phyloP scores from a whole-genome alignment of 2,888 invertebrate genomes.

The Pocota personata region DNA sequence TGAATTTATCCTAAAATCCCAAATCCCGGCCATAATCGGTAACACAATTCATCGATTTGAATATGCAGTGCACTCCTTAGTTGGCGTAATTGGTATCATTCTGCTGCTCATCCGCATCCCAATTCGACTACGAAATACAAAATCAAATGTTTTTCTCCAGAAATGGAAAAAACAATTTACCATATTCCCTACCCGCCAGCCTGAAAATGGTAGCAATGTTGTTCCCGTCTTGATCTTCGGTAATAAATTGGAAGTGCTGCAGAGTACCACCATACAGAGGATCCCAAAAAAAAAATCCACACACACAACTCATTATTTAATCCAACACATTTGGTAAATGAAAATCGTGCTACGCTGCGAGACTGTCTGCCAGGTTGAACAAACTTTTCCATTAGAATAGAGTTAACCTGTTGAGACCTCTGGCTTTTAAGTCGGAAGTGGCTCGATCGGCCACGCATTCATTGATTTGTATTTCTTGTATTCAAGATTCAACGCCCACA shows the following conservation, averaged over 20 bases:
- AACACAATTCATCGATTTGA: conserved; percentile 46
- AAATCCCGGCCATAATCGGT: conserved; percentile 6
- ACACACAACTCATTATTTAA: conserved; percentile 58
- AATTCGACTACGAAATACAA: conserved; percentile 48
- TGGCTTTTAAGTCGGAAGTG: conserved; percentile 52
- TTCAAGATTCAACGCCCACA: conserved; percentile 20
- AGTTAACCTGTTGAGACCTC: conserved; percentile 58
- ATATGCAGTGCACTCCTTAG: conserved; percentile 63
- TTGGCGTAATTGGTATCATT: conserved; percentile 69
- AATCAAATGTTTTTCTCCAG: conserved; percentile 60
- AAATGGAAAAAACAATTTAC: conserved; percentile 67
- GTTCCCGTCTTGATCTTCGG: conserved; percentile 52
- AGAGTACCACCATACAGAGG: not conserved
- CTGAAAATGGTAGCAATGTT: conserved; percentile 66
- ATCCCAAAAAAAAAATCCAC: too few species aligned
- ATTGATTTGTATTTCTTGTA: conserved; percentile 1
- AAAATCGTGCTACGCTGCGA: conserved; percentile 55
- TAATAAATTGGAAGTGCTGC: conserved; percentile 60
- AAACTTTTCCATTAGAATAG: conserved; percentile 37
- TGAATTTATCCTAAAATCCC: conserved; percentile 20
- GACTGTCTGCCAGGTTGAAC: conserved; percentile 47
- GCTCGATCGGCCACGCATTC: conserved; percentile 22
- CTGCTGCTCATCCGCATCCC: conserved; percentile 51
- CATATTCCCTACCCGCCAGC: conserved; percentile 55
- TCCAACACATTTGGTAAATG: conserved; percentile 57